A percentile compares a stretch with the other conserved stretches of the same genome.
These are phyloP conservation scores for Buceros bicornis DNA, from an alignment of 2,797 vertebrate species.

Conservation along the genomic window DNA sequence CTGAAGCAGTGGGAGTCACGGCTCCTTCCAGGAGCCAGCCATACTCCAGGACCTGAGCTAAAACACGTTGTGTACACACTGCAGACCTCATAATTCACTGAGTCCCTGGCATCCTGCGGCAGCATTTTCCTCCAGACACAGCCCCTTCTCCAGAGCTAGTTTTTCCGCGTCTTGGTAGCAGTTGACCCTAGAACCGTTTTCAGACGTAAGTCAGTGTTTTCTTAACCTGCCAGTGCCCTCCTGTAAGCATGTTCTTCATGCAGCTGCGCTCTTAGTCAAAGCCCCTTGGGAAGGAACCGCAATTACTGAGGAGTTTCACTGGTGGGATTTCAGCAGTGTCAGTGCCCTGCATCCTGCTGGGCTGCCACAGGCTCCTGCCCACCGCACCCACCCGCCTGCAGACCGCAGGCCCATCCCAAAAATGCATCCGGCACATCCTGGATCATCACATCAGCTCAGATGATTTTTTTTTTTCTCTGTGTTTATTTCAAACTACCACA, in stretches of 20 bases:
- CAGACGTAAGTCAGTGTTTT: constrained; percentile 50
- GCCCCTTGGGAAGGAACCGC: neutral
- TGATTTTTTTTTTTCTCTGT: neutral
- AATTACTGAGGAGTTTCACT: neutral
- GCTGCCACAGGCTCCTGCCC: neutral
- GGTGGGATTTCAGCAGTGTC: neutral
- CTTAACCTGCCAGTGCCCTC: constrained; percentile 53
- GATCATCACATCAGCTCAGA: neutral
- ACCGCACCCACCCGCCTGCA: neutral
- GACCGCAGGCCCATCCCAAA: neutral
- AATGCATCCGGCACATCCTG: rapidly evolving
- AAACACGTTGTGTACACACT: neutral
- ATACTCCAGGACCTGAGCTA: neutral
- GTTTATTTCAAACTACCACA: neutral
- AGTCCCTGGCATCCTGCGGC: neutral
- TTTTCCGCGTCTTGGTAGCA: constrained; percentile 41
- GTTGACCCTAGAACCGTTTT: constrained; percentile 33
- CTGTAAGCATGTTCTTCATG: neutral
- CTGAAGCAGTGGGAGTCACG: neutral
- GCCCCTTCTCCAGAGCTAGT: neutral
- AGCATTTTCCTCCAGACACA: neutral
- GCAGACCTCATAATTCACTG: neutral
- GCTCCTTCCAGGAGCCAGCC: constrained; percentile 4
- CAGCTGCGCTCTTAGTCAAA: constrained; percentile 23
- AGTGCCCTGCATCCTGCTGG: constrained; percentile 25